Conservation (phyloP, 2,888 invertebrate genomes). For the Timema cristinae region DNA sequence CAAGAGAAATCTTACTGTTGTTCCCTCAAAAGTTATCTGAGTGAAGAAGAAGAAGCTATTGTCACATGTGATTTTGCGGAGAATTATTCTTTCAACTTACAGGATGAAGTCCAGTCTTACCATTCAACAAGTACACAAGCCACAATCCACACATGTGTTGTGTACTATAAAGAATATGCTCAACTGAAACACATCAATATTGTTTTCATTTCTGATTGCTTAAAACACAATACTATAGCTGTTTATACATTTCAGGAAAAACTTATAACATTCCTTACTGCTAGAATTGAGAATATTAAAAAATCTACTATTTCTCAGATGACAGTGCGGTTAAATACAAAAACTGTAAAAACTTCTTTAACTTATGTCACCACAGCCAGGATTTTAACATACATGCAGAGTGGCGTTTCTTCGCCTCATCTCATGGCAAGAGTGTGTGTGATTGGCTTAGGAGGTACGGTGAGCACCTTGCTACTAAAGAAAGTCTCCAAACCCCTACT, state of each 20-base stretch:
- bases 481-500: neutral
- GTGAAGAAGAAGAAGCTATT: neutral
- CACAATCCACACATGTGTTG: neutral
- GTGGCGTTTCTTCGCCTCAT: neutral
- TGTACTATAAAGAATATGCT: constrained; percentile 5
- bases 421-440: neutral
- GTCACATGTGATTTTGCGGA: neutral
- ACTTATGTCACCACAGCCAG: neutral
- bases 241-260: neutral
- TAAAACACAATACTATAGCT: neutral
- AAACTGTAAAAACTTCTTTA: constrained; percentile 1
- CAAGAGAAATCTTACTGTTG: neutral
- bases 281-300: neutral
- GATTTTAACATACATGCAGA: neutral
- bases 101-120: constrained; percentile 3
- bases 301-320: neutral
- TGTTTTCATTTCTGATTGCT: constrained; percentile 11
- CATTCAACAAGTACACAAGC: neutral
- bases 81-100: neutral
- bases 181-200: constrained; percentile 4
- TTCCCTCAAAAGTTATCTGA: neutral
- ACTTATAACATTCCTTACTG: neutral
- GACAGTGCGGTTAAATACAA: neutral
- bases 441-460: constrained; percentile 10
- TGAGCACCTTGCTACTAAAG: constrained; percentile 6